These are phyloP conservation scores for Capitulum mitella DNA, from an alignment of 2,888 invertebrate species.

Conservation along the genomic window DNA sequence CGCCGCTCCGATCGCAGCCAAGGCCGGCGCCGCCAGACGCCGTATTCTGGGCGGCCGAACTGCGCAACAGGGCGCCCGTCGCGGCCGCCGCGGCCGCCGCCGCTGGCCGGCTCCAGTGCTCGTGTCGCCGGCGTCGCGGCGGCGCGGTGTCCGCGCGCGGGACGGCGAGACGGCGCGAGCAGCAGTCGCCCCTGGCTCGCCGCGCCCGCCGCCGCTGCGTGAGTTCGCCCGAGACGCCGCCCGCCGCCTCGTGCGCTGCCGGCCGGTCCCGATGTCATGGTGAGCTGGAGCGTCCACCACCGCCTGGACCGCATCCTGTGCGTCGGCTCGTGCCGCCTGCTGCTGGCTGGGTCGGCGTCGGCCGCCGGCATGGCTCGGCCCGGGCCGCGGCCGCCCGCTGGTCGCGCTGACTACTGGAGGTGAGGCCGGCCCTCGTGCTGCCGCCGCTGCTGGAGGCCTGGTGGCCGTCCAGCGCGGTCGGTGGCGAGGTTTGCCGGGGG, in stretches of 20 bases:
- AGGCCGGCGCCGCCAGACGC: not conserved
- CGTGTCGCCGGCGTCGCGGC: not conserved
- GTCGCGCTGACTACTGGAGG: not conserved
- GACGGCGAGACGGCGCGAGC: too few relatives aligned
- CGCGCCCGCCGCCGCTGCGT: too few relatives aligned
- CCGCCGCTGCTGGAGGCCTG: too few relatives aligned
- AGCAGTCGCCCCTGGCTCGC: too few relatives aligned
- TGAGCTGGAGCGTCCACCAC: slow-evolving; percentile 6
- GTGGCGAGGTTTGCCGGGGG: too few relatives aligned
- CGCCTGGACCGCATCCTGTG: not conserved
- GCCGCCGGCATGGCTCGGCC: slow-evolving; percentile 4
- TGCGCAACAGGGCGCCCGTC: not conserved
- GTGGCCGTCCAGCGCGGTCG: too few relatives aligned
- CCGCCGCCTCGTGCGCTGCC: not conserved
- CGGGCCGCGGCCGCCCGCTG: not conserved
- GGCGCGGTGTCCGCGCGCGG: not conserved
- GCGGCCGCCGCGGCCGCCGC: not conserved
- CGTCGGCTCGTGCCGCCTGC: not conserved
- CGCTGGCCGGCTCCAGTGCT: not conserved
- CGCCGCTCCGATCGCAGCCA: not conserved
- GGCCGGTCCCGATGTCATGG: not conserved
- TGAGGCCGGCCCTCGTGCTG: too few relatives aligned
- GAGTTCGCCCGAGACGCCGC: too few relatives aligned
- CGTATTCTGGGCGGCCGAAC: not conserved
- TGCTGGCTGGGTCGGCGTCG: not conserved